Base-by-base conservation (phyloP, 2,113 vertebrate species). In the Mola mola region DNA sequence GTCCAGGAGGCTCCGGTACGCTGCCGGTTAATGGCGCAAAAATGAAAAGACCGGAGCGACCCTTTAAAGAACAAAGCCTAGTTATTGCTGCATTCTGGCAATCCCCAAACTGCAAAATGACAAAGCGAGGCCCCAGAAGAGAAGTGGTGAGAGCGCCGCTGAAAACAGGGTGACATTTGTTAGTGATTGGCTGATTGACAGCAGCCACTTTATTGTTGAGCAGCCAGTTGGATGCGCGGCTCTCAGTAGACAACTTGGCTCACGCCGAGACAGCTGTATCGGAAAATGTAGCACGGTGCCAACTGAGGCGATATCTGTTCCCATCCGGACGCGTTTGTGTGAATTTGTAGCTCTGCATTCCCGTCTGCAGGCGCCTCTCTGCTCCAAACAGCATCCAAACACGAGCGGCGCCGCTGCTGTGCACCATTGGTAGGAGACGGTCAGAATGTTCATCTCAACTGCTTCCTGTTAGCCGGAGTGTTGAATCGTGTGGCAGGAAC, bases 141-240 rank as follows among this genome's bases (percentile, higher is more conserved):
- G 59, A 52, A 43, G 67, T 2, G 63, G 21, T 61, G 15, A 36
- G 62, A 29, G 71, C 44, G 62, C n/a, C 50, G 78, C 78, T 50
- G 74, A 72, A 78, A 75, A 72, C 78, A 70, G 67, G 82, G 52
- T 61, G 68, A 57, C 65, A 38, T 76, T 66, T 76, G 78, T 73
- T 66, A 29, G 49, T 31, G 60, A 66, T 50, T 2, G 65, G 40
- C 67, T 80, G 83, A 86, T 76, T 78, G 77, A 78, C 63, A 51
- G 70, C 42, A 11, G 16, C 11, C 62, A 58, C 41, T 76, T 72
- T 43, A 75, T 83, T 86, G 74, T 77, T 81, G 62, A 56, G 68
- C 16, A 21, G 70, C 80, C 84, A 83, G 80, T 70, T 83, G 80
- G 78, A 73, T 61, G 3, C 69, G 4, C 31, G 26, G 61, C 50